A percentile compares a stretch with the other conserved stretches of the same genome.
Evolutionary conservation across 2,888 invertebrate species (phyloP).

Genomic region (Phortica okadai): DNA sequence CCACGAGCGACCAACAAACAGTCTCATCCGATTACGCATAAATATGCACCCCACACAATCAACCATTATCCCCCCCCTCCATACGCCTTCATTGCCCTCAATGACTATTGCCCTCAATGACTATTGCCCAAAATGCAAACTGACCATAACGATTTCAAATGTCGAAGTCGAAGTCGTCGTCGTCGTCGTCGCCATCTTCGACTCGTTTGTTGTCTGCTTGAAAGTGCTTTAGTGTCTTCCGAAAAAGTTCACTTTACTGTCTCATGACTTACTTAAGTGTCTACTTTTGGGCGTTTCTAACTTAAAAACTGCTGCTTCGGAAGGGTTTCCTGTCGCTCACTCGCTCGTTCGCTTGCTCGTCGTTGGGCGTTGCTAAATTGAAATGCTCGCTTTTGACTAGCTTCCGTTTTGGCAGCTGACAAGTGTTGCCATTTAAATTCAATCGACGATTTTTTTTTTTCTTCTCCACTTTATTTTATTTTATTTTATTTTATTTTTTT

Average conservation of each 20-base stretch:
- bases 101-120: slow-evolving; percentile 29
- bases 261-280: slow-evolving; percentile 30
- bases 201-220: slow-evolving; percentile 8
- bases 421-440: slow-evolving; percentile 67
- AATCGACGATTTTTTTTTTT: slow-evolving; percentile 60
- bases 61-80: not conserved
- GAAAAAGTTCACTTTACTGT: not conserved
- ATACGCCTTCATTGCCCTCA: not conserved
- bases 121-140: slow-evolving; percentile 47
- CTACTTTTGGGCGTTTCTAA: slow-evolving; percentile 18
- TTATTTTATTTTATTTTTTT: slow-evolving; percentile 59
- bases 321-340: slow-evolving; percentile 2
- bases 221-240: slow-evolving; percentile 8
- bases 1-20: not conserved
- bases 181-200: slow-evolving; percentile 6
- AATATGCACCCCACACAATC: slow-evolving; percentile 25
- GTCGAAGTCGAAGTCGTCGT: slow-evolving; percentile 32
- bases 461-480: slow-evolving; percentile 62
- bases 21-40: slow-evolving; percentile 22
- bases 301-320: slow-evolving; percentile 10
- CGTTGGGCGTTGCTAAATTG: slow-evolving; percentile 4
- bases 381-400: slow-evolving; percentile 9
- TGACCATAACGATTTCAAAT: slow-evolving; percentile 43
- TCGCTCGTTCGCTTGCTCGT: not conserved
- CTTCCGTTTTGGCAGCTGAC: slow-evolving; percentile 39